Percentiles rank a stretch among this genome's conserved stretches.
phyloP scores from a whole-genome alignment of 2,113 vertebrate genomes.

The Lethenteron camtschaticum region DNA sequence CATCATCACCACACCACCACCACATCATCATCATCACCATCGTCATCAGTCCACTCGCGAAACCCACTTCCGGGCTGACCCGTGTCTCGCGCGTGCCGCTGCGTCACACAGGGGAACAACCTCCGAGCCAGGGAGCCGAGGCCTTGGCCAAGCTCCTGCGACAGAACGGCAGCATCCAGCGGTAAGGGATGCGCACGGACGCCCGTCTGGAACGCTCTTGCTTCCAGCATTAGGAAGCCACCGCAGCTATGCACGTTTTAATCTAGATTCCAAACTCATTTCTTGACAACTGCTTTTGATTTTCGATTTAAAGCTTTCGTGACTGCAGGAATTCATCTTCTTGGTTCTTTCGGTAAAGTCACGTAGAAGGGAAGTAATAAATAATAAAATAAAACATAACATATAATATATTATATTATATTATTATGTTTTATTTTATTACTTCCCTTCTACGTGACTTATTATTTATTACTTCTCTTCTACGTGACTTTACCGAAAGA shows the following conservation, averaged over 20 bases:
- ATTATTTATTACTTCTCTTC: no score
- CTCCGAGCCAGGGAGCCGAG: slow-evolving; percentile 42
- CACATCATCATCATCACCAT: background rate
- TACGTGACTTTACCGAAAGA: no score
- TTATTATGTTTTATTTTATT: no score
- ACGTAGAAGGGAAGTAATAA: no score
- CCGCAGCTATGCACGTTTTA: background rate
- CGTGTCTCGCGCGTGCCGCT: background rate
- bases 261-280: background rate
- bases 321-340: no score
- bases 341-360: no score
- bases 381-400: no score
- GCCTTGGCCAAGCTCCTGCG: slow-evolving; percentile 47
- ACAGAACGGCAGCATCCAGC: slow-evolving; percentile 46
- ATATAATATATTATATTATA: no score
- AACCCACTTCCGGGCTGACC: background rate
- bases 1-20: background rate
- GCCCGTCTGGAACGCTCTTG: background rate
- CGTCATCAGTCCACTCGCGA: background rate
- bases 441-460: no score
- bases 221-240: background rate
- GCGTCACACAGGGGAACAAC: slow-evolving; percentile 51
- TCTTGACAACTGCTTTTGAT: background rate
- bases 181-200: slow-evolving; percentile 25
- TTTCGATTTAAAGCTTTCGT: background rate